Base-by-base conservation (phyloP, 2,888 invertebrate genomes). In the Andrena marginata region DNA sequence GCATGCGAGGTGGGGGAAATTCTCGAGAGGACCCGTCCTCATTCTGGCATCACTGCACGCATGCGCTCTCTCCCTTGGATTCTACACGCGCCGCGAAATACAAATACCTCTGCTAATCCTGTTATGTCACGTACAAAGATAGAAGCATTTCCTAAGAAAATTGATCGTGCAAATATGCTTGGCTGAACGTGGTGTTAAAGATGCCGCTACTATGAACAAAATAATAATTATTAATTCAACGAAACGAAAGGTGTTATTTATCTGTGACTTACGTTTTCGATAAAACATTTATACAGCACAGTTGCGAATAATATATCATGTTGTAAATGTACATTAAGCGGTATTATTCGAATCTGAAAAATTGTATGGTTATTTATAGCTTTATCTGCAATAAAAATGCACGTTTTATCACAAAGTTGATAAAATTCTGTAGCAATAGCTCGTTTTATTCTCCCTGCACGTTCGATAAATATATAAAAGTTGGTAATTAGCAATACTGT, bases 371-470 rank as follows among this genome's bases (percentile, higher is more conserved):
- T 70, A 70, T 29, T 59, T 70, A 29, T 29, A 70, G 35, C 48
- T 42, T 70, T 70, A 70, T 70, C 59, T 70, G 59, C 59, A 70
- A 71, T 60, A 62, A 60, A 71, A 60, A 71, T 71, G 48, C 70
- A 13, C 62, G 54, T 31, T 69, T 33, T 59, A 42, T 29, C 67
- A 68, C 59, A 64, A 68, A 8, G 23, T 68, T 49, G 56, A 42
- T 49, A 80, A 67, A 69, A 69, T 69, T 59, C 29, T 59, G 23
- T 81, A 68, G 68, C 23, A 51, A 48, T 71, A 48, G 16, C 29
- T 42, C 31, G n/a, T 56, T 33, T 68, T 49, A 31, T 26, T 51
- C 29, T 33, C 7, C 7, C 51, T 68, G 54, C 49, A 54, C 51
- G 33, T 73, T 56, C 54, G 42, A 35, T 73, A 65, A 64, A 13